Evolutionary conservation across 2,797 vertebrate species (phyloP).

Genomic region (Morelia viridis): DNA sequence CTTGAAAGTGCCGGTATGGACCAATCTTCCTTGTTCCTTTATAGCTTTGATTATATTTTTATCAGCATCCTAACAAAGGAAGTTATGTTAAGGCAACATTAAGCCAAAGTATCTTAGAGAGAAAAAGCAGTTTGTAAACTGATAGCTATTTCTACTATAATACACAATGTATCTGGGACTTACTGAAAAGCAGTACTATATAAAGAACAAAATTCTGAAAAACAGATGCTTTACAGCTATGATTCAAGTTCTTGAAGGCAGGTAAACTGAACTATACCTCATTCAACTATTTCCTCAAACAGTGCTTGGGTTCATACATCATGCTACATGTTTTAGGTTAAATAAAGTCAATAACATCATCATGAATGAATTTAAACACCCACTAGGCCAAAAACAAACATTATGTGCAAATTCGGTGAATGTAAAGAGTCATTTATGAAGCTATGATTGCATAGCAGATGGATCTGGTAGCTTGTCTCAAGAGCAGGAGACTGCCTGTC

Average conservation of each 20-base stretch:
- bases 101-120: neutral
- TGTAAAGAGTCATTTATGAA: neutral
- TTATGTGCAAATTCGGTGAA: neutral
- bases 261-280: neutral
- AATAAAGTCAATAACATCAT: neutral
- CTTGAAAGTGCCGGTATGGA: slow-evolving; percentile 81
- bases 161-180: neutral
- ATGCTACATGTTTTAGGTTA: neutral
- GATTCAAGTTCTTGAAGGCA: neutral
- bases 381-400: neutral
- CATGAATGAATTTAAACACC: neutral
- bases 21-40: slow-evolving; percentile 88
- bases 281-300: neutral
- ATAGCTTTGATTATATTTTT: slow-evolving; percentile 90
- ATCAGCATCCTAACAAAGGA: slow-evolving; percentile 86
- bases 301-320: neutral
- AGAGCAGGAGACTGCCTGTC: neutral
- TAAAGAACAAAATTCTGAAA: neutral
- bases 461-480: neutral
- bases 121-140: neutral
- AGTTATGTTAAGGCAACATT: slow-evolving; percentile 23
- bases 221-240: neutral
- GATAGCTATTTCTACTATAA: neutral
- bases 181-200: neutral
- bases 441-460: neutral